A percentile compares a stretch with the other conserved stretches of the same genome.
Evolutionary conservation across 2,113 vertebrate species (phyloP).

Genomic region (Myiagra hebetior): DNA sequence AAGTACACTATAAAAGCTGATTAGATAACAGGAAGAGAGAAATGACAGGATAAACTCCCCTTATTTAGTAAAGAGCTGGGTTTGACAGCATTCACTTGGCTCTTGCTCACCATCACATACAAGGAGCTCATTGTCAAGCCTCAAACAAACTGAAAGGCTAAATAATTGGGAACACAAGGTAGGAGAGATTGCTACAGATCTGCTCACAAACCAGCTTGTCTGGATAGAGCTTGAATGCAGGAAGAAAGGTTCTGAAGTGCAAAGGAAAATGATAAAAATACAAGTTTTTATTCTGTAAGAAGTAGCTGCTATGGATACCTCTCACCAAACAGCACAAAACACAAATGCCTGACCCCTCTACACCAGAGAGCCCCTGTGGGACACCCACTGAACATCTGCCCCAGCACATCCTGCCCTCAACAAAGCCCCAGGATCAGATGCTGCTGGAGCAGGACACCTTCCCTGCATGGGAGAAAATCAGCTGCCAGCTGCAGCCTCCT

Average conservation of each 20-base stretch:
- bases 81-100: not conserved
- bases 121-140: not conserved
- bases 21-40: not conserved
- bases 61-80: not conserved
- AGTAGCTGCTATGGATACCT: not conserved
- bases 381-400: fast-evolving
- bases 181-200: not conserved
- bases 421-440: not conserved
- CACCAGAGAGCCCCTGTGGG: not conserved
- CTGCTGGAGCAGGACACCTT: not conserved
- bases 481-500: not conserved
- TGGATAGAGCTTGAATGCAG: fast-evolving
- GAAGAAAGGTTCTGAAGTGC: not conserved
- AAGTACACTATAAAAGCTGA: not conserved
- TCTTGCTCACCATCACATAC: not conserved
- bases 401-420: fast-evolving
- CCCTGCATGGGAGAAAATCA: not conserved
- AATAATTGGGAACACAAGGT: not conserved
- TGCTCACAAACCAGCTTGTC: not conserved
- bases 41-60: not conserved
- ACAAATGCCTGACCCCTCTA: not conserved
- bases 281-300: not conserved
- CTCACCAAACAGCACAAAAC: not conserved
- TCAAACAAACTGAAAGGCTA: not conserved
- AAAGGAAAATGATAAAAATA: not conserved